Conservation (phyloP, 2,797 vertebrate species). For the Meriones psammophilus region DNA sequence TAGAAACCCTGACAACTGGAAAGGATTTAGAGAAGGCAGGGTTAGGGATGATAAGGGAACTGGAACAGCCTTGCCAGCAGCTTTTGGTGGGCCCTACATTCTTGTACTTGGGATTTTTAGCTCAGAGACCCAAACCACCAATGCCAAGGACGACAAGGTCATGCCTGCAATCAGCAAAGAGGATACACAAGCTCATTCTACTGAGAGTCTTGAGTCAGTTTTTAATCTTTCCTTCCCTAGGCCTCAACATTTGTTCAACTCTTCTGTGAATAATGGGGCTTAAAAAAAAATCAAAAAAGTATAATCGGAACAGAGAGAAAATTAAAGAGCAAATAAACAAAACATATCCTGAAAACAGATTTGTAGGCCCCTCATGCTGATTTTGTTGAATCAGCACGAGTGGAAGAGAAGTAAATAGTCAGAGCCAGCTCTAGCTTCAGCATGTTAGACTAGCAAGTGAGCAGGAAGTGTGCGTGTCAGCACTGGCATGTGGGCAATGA, state of each 20-base stretch:
- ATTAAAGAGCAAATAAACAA: constrained; percentile 52
- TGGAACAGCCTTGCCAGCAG: neutral
- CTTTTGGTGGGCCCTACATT: neutral
- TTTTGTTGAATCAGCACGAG: neutral
- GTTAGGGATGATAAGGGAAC: neutral
- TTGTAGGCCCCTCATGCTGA: neutral
- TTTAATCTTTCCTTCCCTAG: neutral
- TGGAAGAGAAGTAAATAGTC: neutral
- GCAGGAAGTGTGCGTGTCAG: constrained; percentile 41
- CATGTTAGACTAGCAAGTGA: neutral
- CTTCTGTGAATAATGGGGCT: constrained; percentile 26
- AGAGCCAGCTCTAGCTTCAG: neutral
- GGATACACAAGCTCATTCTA: neutral
- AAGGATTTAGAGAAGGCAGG: neutral
- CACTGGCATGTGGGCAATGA: constrained; percentile 52
- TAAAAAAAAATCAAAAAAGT: neutral
- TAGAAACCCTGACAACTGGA: neutral
- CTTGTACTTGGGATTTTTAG: constrained; percentile 31
- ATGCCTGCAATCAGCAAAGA: neutral
- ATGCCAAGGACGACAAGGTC: neutral
- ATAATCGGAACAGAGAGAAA: neutral
- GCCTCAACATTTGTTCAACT: neutral
- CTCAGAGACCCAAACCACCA: neutral
- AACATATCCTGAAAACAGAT: constrained; percentile 34
- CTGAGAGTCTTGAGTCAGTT: neutral